A percentile compares a stretch with the other conserved stretches of the same genome.
Conservation (phyloP, 2,888 invertebrate genomes). For the Smittia aterrima region DNA sequence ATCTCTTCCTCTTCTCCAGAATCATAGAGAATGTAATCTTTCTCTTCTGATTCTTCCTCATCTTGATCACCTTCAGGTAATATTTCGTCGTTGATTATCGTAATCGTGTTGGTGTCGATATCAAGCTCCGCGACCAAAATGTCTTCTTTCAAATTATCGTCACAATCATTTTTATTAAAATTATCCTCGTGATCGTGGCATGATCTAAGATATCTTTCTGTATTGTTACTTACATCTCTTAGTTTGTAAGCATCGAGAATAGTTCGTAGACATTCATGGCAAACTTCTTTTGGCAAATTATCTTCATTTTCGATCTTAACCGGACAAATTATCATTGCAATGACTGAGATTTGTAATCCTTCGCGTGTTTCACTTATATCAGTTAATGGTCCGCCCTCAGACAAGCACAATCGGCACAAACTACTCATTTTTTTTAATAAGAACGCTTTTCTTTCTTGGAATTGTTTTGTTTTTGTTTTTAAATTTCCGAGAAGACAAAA, state of each 20-base stretch:
- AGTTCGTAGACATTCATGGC: conserved; percentile 48
- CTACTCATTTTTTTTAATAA: too few species aligned
- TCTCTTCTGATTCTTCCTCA: neutral
- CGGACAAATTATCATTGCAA: conserved; percentile 24
- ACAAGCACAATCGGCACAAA: neutral
- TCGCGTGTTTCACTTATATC: conserved; percentile 2
- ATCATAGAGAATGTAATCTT: neutral
- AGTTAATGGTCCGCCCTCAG: neutral
- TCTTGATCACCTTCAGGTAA: too few species aligned
- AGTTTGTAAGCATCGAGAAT: neutral
- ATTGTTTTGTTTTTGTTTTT: too few species aligned
- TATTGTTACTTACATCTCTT: neutral
- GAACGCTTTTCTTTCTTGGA: too few species aligned
- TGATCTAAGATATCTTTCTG: neutral
- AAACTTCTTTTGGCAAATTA: conserved; percentile 49
- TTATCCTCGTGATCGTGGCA: neutral
- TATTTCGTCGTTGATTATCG: neutral
- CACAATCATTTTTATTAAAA: neutral
- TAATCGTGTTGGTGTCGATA: neutral
- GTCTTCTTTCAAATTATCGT: neutral
- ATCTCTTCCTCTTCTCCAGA: neutral
- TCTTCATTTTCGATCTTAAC: conserved; percentile 47
- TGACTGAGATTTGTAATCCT: neutral
- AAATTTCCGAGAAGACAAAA: neutral
- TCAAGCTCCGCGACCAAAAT: neutral